phyloP scores from a whole-genome alignment of 2,888 invertebrate species.

The Nemotelus pantherinus region DNA sequence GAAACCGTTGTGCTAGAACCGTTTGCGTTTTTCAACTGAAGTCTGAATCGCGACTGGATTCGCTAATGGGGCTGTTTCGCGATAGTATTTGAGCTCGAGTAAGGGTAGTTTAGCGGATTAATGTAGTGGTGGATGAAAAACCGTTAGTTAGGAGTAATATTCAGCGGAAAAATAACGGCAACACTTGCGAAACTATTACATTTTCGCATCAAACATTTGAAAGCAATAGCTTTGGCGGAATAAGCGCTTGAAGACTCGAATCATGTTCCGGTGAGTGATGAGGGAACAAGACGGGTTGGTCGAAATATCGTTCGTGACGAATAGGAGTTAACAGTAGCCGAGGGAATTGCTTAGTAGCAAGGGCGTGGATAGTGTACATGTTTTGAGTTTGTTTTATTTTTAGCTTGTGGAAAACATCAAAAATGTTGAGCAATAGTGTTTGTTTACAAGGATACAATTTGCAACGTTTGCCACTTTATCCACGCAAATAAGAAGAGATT shows the following conservation, averaged over 20 bases:
- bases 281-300: background rate
- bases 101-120: background rate
- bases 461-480: too few species aligned
- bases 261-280: background rate
- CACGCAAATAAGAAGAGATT: too few species aligned
- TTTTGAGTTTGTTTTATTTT: constrained; percentile 7
- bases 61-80: constrained; percentile 21
- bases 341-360: constrained; percentile 6
- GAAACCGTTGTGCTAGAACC: constrained; percentile 5
- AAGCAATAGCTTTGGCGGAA: constrained; percentile 18
- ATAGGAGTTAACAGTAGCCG: constrained; percentile 1
- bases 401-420: too few species aligned
- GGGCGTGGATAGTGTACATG: constrained; percentile 12
- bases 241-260: background rate
- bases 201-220: background rate
- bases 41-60: constrained; percentile 28
- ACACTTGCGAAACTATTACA: background rate
- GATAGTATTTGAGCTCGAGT: background rate
- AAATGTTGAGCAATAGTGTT: too few species aligned
- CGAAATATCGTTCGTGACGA: constrained; percentile 15
- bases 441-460: too few species aligned
- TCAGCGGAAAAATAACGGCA: background rate
- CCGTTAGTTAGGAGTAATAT: background rate
- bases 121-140: background rate
- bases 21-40: constrained; percentile 30